phyloP scores from a whole-genome alignment of 2,888 invertebrate genomes.

The Pseudeuparius sepicola region DNA sequence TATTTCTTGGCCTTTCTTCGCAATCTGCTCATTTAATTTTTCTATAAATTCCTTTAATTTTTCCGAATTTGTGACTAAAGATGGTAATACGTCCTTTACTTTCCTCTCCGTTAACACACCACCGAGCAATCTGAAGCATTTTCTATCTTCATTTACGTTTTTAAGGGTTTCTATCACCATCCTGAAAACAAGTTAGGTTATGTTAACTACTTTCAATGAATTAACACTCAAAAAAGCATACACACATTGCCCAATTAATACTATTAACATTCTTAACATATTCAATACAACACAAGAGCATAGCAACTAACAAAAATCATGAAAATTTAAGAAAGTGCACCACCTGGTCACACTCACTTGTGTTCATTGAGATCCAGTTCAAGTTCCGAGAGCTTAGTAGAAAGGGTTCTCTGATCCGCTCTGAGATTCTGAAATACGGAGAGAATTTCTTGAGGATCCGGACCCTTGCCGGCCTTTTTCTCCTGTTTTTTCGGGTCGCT shows the following conservation, averaged over 20 bases:
- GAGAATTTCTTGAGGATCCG: slow-evolving; percentile 69
- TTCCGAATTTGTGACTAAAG: slow-evolving; percentile 67
- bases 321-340: no score
- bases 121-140: slow-evolving; percentile 89
- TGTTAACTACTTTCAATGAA: no score
- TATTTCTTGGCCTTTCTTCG: slow-evolving; percentile 80
- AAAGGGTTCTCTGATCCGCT: slow-evolving; percentile 77
- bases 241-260: no score
- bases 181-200: slow-evolving; percentile 47
- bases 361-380: slow-evolving; percentile 94
- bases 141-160: slow-evolving; percentile 71
- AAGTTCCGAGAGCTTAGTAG: slow-evolving; percentile 82
- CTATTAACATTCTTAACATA: no score
- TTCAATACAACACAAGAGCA: no score
- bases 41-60: slow-evolving; percentile 71
- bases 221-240: no score
- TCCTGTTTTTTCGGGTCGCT: slow-evolving; percentile 35
- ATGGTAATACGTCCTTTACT: slow-evolving; percentile 84
- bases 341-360: slow-evolving; percentile 65
- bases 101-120: slow-evolving; percentile 89
- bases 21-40: slow-evolving; percentile 68
- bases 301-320: no score
- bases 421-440: slow-evolving; percentile 79
- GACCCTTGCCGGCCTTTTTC: slow-evolving; percentile 40
- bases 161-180: slow-evolving; percentile 89